These are phyloP conservation scores for Intellagama lesueurii DNA, from an alignment of 2,797 vertebrate species.

Conservation along the genomic window DNA sequence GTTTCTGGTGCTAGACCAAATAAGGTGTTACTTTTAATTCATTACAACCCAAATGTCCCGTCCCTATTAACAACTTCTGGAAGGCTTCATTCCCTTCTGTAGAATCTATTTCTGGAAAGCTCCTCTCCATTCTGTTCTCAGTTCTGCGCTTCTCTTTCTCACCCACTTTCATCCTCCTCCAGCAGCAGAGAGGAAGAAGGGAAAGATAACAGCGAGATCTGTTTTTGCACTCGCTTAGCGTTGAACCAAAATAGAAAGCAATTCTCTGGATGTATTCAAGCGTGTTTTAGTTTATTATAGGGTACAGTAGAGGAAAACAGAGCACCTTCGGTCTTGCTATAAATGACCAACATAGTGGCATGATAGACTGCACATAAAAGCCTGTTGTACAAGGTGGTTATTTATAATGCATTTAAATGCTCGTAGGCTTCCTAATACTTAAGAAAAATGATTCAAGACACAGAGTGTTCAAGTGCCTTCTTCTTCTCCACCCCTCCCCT, in stretches of 20 bases:
- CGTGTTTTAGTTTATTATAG: not conserved
- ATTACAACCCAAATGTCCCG: no score
- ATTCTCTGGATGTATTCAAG: not conserved
- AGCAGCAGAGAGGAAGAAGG: not conserved
- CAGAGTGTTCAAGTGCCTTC: not conserved
- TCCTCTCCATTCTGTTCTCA: no score
- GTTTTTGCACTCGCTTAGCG: not conserved
- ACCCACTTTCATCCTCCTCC: not conserved
- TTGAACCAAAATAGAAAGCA: not conserved
- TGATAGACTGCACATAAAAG: not conserved
- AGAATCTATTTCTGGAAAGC: not conserved
- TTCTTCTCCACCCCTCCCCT: not conserved
- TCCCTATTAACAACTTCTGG: not conserved
- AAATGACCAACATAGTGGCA: not conserved
- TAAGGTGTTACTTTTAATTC: no score
- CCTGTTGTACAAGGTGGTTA: not conserved
- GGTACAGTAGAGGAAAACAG: not conserved
- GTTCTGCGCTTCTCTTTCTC: no score
- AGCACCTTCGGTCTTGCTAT: not conserved
- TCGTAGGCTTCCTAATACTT: not conserved
- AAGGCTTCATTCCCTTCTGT: not conserved
- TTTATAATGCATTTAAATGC: not conserved
- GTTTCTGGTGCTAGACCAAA: no score
- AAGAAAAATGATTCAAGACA: not conserved
- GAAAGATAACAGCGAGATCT: not conserved